A percentile compares a stretch with the other conserved stretches of the same genome.
Conservation (phyloP, 92 coral and sea anemone species). For the Porites lobata region DNA sequence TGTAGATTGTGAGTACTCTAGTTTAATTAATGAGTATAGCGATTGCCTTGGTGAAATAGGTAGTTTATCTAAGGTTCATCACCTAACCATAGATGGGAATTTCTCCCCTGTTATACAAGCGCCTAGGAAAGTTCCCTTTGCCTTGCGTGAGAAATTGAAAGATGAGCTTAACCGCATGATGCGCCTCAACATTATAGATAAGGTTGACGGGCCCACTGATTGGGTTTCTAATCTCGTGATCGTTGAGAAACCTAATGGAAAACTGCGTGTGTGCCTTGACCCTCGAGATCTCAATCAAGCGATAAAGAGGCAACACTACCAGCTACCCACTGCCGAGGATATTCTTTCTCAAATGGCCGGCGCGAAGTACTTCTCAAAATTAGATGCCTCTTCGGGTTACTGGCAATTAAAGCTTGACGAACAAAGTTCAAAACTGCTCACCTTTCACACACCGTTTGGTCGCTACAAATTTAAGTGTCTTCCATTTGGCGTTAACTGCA, state of each 20-base stretch:
- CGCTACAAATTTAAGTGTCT: slow-evolving; percentile 20
- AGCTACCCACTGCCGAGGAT: slow-evolving; percentile 36
- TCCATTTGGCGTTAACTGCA: slow-evolving; percentile 51
- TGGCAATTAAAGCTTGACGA: too few species aligned
- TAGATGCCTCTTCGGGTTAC: slow-evolving; percentile 38
- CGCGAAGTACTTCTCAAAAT: slow-evolving; percentile 33
- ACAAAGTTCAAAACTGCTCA: too few species aligned
- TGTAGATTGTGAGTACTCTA: too few species aligned
- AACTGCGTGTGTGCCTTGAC: not conserved
- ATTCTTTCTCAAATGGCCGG: slow-evolving; percentile 32
- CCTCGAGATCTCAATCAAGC: not conserved
- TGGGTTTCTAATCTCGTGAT: slow-evolving; percentile 16
- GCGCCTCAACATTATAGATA: slow-evolving; percentile 32
- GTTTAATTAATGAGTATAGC: too few species aligned
- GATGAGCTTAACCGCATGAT: slow-evolving; percentile 34
- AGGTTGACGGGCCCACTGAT: slow-evolving; percentile 35
- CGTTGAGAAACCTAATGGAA: slow-evolving; percentile 4
- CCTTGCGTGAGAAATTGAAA: slow-evolving; percentile 27
- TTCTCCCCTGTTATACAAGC: not conserved
- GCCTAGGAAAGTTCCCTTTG: slow-evolving; percentile 41
- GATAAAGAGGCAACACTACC: not conserved
- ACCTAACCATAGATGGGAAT: too few species aligned
- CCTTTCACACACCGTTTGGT: too few species aligned
- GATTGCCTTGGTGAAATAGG: too few species aligned
- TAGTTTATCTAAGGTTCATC: too few species aligned